Base-by-base conservation (phyloP, 2,113 vertebrate species). In the Muntiacus muntjak region DNA sequence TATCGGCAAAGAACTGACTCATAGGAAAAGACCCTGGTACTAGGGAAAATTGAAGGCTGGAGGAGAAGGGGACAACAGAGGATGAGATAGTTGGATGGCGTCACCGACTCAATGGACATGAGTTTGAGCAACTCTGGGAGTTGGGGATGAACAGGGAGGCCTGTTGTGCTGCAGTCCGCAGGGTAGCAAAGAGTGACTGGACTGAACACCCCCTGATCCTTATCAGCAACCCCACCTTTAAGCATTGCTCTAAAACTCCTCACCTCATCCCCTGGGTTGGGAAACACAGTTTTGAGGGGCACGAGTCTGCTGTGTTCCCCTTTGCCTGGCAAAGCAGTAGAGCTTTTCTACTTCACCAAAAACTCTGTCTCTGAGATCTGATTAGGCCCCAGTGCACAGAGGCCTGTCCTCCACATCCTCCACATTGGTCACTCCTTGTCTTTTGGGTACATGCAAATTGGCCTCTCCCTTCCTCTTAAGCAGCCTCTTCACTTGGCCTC, bases 1-100 rank as follows among this genome's bases (percentile, higher is more conserved):
- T 67, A 19, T 67, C 0, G 0, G 64, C 33, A n/a, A n/a, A n/a
- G 16, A 67, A n/a, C 19, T 74, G 21, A 13, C 21, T 74, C 67
- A 23, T 12, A 33, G 67, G 36, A 40, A 74, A 74, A 40, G n/a
- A 40, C 10, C n/a, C 21, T 23, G 19, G 40, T 74, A 19, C 19
- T 40, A 5, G 19, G 62, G 6, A 40, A 74, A 23, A 40, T 6
- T 74, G 67, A 25, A 74, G 21, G 19, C 2, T 1, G 21, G 19
- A 40, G 33, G 33, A 67, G 17, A 67, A 36, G 67, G n/a, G n/a
- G n/a, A 40, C 1, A 2, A 40, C n/a, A 71, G 67, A 40, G n/a
- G n/a, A 40, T 12, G n/a, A 23, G 67, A 71, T 71, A 19, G n/a
- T 6, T 71, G n/a, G n/a, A 23, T 12, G 5, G 2, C 67, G 23